These are phyloP conservation scores for Zenarchopterus dispar DNA, from an alignment of 2,797 vertebrate species.

Conservation along the genomic window DNA sequence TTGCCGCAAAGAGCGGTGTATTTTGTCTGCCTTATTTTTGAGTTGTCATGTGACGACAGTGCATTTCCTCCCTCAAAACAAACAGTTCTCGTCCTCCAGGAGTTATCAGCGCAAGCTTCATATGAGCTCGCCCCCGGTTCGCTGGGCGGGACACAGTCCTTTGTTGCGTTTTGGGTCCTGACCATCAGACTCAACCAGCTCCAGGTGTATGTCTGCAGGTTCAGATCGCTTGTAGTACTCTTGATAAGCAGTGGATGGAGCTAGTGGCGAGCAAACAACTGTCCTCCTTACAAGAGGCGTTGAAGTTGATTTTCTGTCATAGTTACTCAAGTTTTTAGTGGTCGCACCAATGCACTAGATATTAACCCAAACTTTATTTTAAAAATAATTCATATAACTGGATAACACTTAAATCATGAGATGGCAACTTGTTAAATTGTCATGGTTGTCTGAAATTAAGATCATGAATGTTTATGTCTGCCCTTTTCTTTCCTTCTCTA, in stretches of 20 bases:
- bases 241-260: conserved; percentile 59
- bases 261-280: conserved; percentile 53
- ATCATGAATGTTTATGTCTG: not conserved
- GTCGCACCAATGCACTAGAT: not conserved
- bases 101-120: not conserved
- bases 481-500: conserved; percentile 28
- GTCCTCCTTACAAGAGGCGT: no score
- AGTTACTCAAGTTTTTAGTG: conserved; percentile 2
- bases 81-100: not conserved
- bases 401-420: not conserved
- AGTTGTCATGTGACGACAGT: conserved; percentile 39
- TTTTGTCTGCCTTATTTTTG: conserved; percentile 29
- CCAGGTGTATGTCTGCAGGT: conserved; percentile 62
- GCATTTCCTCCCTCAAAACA: conserved; percentile 19
- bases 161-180: conserved; percentile 34
- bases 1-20: conserved; percentile 16
- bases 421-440: not conserved
- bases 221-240: conserved; percentile 64
- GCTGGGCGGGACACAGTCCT: conserved; percentile 21
- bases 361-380: not conserved
- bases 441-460: not conserved
- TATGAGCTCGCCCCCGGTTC: not conserved
- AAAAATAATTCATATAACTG: not conserved
- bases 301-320: not conserved
- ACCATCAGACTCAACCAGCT: conserved; percentile 62